These are phyloP conservation scores for Cylas formicarius DNA, from an alignment of 1,140 invertebrate species.

Conservation along the genomic window DNA sequence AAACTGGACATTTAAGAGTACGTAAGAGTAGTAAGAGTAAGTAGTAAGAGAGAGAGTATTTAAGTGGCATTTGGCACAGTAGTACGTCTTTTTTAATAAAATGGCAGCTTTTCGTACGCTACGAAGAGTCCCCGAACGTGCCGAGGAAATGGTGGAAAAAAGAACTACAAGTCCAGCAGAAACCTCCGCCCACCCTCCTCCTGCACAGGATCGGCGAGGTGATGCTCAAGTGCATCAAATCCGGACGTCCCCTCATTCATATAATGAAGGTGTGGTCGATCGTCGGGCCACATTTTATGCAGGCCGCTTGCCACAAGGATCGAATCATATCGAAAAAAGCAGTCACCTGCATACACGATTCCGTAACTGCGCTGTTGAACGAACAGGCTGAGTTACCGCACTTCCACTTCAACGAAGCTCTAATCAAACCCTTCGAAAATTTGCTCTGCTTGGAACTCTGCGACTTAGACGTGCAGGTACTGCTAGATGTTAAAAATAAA, in stretches of 20 bases:
- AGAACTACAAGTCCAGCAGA: constrained; percentile 41
- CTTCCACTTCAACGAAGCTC: constrained; percentile 91
- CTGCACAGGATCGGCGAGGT: constrained; percentile 79
- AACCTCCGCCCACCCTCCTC: constrained; percentile 50
- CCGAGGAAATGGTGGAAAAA: constrained; percentile 50
- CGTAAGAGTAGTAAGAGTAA: too few relatives aligned
- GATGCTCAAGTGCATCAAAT: constrained; percentile 76
- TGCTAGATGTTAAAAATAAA: too few relatives aligned
- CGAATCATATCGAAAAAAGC: constrained; percentile 82
- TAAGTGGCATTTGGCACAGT: too few relatives aligned
- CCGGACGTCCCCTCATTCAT: constrained; percentile 80
- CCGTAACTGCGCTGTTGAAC: constrained; percentile 79
- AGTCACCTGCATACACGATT: constrained; percentile 88
- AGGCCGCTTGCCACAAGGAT: constrained; percentile 88
- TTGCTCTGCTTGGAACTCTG: constrained; percentile 85
- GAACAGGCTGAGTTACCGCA: constrained; percentile 82
- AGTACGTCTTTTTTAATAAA: too few relatives aligned
- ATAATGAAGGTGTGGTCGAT: constrained; percentile 87
- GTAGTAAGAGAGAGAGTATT: too few relatives aligned
- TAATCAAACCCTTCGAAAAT: constrained; percentile 93
- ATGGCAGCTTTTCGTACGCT: constrained; percentile 33
- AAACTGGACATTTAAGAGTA: too few relatives aligned
- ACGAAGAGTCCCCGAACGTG: constrained; percentile 36
- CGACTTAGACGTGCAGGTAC: constrained; percentile 77
- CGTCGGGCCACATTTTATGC: constrained; percentile 84